Base-by-base conservation (phyloP, 2,888 invertebrate genomes). In the Electrophaes corylata region DNA sequence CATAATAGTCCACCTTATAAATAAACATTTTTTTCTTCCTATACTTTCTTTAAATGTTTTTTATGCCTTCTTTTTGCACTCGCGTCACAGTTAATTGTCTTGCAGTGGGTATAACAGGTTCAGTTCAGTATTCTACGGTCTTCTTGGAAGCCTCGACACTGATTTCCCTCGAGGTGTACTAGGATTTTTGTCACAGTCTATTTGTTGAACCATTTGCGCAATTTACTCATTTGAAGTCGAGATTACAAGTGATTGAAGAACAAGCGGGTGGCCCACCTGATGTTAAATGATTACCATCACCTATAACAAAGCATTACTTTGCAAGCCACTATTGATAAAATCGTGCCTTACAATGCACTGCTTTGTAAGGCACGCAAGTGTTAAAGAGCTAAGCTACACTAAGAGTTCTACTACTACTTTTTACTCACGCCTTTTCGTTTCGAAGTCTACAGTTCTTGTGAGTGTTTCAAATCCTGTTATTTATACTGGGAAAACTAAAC, bases 121-220 rank as follows among this genome's bases (percentile, higher is more conserved):
- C n/a, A n/a, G n/a, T 29, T 20, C 14, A 23, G 31, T 45, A 11
- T 31, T 37, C 20, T 54, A 31, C 37, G 23, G 61, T 62, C 72
- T 76, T 70, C 75, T 62, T 65, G 45, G 53, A 65, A 69, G 65
- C 62, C 58, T 62, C 56, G 61, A 59, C 52, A 45, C 66, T 83
- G 78, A 84, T 84, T 84, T 84, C 83, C 83, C 83, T 49, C 0
- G 78, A 64, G 84, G 29, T 49, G 45, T 47, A 41, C 48, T 54
- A 66, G 67, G 68, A 77, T 78, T 83, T 80, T 83, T 79, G 81
- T 82, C 79, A 78, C 72, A 69, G 66, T 77, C 66, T 74, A 73
- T 78, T 76, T 73, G 66, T 64, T 68, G 57, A 57, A 62, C 59
- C 64, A 66, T 71, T 69, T 60, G 67, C 50, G 61, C 55, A 62